Conservation (phyloP, 1,140 invertebrate genomes). For the Nixonia krombeini region DNA sequence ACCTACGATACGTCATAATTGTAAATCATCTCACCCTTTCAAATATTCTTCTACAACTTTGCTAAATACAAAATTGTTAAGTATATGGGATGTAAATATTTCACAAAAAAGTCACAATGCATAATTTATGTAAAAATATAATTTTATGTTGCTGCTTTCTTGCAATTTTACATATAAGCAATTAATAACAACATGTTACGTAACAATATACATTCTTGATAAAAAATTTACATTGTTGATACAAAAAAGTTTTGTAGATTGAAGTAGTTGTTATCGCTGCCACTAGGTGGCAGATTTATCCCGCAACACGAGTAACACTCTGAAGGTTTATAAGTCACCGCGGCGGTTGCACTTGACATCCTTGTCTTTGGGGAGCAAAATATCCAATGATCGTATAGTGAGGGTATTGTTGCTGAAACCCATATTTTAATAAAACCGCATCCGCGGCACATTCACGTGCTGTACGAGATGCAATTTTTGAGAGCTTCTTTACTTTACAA, state of each 20-base stretch:
- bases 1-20: no score
- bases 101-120: no score
- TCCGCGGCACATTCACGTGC: slow-evolving; percentile 67
- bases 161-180: no score
- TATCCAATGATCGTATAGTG: slow-evolving; percentile 79
- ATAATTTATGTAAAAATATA: no score
- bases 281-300: slow-evolving; percentile 51
- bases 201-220: no score
- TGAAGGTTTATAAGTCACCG: slow-evolving; percentile 18
- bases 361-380: slow-evolving; percentile 81
- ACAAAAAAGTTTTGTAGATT: neutral
- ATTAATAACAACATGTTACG: no score
- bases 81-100: no score
- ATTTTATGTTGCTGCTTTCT: no score
- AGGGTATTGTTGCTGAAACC: slow-evolving; percentile 80
- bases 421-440: slow-evolving; percentile 69
- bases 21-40: no score
- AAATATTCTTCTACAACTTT: no score
- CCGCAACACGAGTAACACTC: slow-evolving; percentile 7
- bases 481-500: slow-evolving; percentile 77
- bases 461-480: slow-evolving; percentile 78
- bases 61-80: no score
- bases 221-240: no score
- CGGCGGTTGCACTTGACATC: slow-evolving; percentile 47
- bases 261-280: neutral